Base-by-base conservation (phyloP, 1,140 invertebrate genomes). In the Pseudomyrmex concolor region DNA sequence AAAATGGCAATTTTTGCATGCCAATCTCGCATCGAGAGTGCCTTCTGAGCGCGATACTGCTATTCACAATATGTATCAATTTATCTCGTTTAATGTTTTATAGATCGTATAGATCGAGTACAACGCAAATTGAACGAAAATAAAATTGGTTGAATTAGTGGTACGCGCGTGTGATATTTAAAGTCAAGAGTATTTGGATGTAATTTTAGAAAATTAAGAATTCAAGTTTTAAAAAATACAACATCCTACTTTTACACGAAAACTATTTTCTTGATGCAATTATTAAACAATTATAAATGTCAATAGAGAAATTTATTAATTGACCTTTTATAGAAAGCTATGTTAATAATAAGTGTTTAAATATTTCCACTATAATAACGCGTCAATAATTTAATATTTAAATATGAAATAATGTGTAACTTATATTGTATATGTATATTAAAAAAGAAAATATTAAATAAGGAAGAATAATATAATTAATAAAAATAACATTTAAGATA, bases 11-110 rank as follows among this genome's bases (percentile, higher is more conserved):
- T 60, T 25, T 80, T n/a, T 60, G 19, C 64, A 80, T 71, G 68
- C 64, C 15, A 4, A 59, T 59, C 66, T 54, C 48, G 50, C 43
- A 22, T 43, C n/a, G 66, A 80, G n/a, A 80, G n/a, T 59, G 22
- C 19, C 10, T 51, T 48, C n/a, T n/a, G 19, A 34, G 34, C 34
- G 34, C 34, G 34, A 10, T n/a, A 70, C 10, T n/a, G 62, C 13
- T 78, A 55, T 55, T 50, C 22, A 57, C 51, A 80, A 70, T 80
- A 34, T 34, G 0, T 34, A 80, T 80, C 76, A 80, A 71, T 80
- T 43, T 60, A 60, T 59, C 22, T 80, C 54, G 66, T 80, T 80
- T 80, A 80, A 80, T 60, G 54, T 17, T 34, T 15, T 13, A 59
- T 22, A 59, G 55, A 19, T 60, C 9, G 19, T 13, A 8, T 66